Evolutionary conservation across 2,113 vertebrate genomes (phyloP).

Genomic region (Lampris incognitus): DNA sequence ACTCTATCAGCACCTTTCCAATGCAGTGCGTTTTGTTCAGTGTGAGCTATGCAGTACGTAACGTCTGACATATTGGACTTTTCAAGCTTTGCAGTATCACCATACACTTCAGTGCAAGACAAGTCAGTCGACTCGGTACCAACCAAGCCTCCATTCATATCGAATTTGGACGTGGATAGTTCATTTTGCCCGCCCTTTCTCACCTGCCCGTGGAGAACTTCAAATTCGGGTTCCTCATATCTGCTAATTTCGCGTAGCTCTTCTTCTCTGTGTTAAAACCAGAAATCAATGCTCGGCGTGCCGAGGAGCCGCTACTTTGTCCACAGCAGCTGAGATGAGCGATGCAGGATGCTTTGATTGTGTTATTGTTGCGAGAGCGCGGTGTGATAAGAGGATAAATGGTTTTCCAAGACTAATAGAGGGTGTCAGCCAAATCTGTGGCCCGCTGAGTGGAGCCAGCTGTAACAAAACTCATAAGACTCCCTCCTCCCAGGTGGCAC

Average conservation of each 20-base stretch:
- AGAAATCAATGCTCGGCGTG: slow-evolving; percentile 41
- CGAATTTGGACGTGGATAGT: no score
- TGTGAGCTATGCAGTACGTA: no score
- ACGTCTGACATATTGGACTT: no score
- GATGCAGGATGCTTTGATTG: slow-evolving; percentile 52
- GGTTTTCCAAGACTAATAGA: slow-evolving; percentile 66
- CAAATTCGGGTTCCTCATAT: slow-evolving; percentile 38
- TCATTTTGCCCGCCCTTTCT: neutral
- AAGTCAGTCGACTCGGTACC: no score
- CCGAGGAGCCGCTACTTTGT: slow-evolving; percentile 44
- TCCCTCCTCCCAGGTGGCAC: slow-evolving; percentile 35
- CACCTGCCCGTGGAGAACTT: slow-evolving; percentile 27
- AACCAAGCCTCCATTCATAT: no score
- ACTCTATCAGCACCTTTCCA: no score
- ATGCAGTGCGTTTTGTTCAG: no score
- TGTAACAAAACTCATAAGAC: slow-evolving; percentile 48
- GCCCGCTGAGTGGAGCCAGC: slow-evolving; percentile 72
- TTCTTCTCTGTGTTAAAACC: slow-evolving; percentile 46
- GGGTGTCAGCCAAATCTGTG: slow-evolving; percentile 50
- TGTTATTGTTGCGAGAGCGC: slow-evolving; percentile 59
- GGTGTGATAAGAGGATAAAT: slow-evolving; percentile 67
- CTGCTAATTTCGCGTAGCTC: slow-evolving; percentile 11
- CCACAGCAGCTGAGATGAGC: slow-evolving; percentile 36
- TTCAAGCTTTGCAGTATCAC: no score
- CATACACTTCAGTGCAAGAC: no score